Evolutionary conservation across 2,888 invertebrate species (phyloP), one percentile per base, ranked within the genome.

Genomic region (Cataglyphis cursor): DNA sequence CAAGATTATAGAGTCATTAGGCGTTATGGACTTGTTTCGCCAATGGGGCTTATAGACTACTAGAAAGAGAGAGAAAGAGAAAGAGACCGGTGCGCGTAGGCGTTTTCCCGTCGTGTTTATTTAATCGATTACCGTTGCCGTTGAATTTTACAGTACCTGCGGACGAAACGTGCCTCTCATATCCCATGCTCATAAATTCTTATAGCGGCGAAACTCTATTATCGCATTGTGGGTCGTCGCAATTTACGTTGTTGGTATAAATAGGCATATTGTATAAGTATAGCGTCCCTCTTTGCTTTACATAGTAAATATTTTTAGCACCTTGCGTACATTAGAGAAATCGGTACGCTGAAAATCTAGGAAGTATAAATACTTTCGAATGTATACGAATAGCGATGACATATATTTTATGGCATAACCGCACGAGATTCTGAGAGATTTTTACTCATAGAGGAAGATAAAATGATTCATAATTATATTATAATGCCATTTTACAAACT

Each of bases 1-100:
- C 83, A 83, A 80, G 83, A 81, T 87, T 88, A 85, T 83, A 82
- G 86, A 87, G 84, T 87, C 86, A 89, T 89, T 86, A 89, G 82
- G 68, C 76, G 59, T 84, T 87, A 84, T 74, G 83, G 86, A 73
- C 74, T 64, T 78, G 72, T 68, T 72, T 62, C 64, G 68, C 28
- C 48, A 44, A n/a, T 82, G 54, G 24, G 24, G 72, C 48, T 66
- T 35, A 62, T 38, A 54, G 85, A 73, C 57, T 81, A 61, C 31
- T 44, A 73, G 61, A 44, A 24, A 70, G 44, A 61, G 44, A 61
- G 66, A 38, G 41, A 51, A 28, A 62, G 38, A 59, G 59, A 59
- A 8, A 65, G 8, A 51, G 48, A 66, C 66, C 61, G 15, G 10
- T 4, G 6, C 44, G 48, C 73, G 68, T 70, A 48, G 82, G 38